Base-by-base conservation (phyloP, 1,140 invertebrate species). In the Spodoptera frugiperda region DNA sequence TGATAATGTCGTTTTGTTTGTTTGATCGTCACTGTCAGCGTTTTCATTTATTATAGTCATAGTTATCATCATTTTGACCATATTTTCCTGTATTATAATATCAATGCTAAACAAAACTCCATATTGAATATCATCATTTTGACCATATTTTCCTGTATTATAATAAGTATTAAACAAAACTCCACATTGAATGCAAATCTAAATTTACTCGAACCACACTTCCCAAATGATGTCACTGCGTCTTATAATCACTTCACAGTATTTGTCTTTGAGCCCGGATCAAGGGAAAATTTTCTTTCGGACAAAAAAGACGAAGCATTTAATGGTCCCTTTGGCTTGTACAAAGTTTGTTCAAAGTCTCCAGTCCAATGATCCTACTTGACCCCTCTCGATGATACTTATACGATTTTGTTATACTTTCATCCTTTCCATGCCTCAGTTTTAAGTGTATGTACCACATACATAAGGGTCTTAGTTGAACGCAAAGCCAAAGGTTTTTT, bases 341-440 rank as follows among this genome's bases (percentile, higher is more conserved):
- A 49, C 44, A 68, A 68, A 68, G 65, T 68, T 68, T 51, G 17
- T 48, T 30, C 48, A 65, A 44, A 49, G 61, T 49, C 61, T 17
- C 21, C 14, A 68, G 51, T 68, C 21, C 21, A 68, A 51, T 68
- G 65, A 68, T 53, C 48, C 48, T 15, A 15, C 65, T 68, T 68
- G 65, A 68, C 65, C 48, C 51, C 48, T 25, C 25, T 68, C 65
- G n/a, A 51, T 51, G 65, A 68, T 15, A 51, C 48, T 30, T 25
- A 33, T 14, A 21, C 21, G 61, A 48, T 65, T 63, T 65, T 65
- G 48, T 65, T 25, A 65, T 65, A 48, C 44, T 65, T 65, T 49
- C 44, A 19, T 65, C 17, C 39, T 65, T 44, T n/a, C 25, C 12
- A 10, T 17, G 11, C 57, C 57, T 10, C 15, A 61, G 30, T 44